These are phyloP conservation scores for Lepidurus arcticus DNA, from an alignment of 1,140 invertebrate species.

Conservation along the genomic window DNA sequence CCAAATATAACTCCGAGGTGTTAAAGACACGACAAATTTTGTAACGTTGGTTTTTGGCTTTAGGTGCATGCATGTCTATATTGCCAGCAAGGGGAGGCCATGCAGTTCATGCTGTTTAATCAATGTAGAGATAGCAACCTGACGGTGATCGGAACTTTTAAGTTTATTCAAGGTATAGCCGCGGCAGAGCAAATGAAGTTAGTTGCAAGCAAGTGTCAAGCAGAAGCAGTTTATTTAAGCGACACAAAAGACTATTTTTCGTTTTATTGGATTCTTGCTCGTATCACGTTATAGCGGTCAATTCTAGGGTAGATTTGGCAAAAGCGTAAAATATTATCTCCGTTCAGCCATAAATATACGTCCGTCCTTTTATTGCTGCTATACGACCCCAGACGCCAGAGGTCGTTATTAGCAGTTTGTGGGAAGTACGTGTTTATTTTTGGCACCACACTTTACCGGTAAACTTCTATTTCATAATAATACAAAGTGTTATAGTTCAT, in stretches of 20 bases:
- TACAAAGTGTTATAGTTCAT: neutral
- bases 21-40: conserved; percentile 5
- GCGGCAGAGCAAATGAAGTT: too few species aligned
- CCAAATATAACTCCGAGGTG: conserved; percentile 18
- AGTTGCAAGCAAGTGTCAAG: conserved; percentile 1
- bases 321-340: too few species aligned
- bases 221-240: neutral
- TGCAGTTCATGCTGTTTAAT: neutral
- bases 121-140: neutral
- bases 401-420: neutral
- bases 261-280: too few species aligned
- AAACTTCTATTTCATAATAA: neutral
- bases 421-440: neutral
- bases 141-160: neutral
- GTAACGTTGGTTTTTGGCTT: neutral
- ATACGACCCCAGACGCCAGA: neutral
- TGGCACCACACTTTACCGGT: neutral
- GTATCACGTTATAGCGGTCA: neutral
- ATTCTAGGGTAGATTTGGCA: neutral
- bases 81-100: neutral
- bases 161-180: neutral
- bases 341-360: neutral
- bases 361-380: neutral
- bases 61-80: neutral
- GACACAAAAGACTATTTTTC: neutral